Conservation (phyloP, 37 sponge, comb jelly and placozoan species). For the Aplysina aerophoba region DNA sequence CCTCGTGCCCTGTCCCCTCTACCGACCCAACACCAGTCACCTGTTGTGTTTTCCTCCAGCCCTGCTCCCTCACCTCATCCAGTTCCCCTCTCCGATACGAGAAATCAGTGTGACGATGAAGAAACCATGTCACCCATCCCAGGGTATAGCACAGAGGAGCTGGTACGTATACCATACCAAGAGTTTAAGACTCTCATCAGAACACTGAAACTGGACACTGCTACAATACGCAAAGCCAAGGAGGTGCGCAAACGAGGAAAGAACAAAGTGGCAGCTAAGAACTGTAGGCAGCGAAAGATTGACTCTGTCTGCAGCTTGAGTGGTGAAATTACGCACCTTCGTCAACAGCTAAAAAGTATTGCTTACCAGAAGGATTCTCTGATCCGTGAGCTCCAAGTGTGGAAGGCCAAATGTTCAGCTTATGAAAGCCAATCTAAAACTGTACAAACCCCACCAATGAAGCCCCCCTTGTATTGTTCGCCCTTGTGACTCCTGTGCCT, state of each 20-base stretch:
- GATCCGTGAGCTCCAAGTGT: background rate
- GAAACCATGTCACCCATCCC: background rate
- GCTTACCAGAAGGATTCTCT: background rate
- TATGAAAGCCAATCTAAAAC: slow-evolving; percentile 7
- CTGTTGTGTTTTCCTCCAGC: no score
- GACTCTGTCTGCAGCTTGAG: background rate
- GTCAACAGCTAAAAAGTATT: background rate
- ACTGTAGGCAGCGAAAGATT: slow-evolving; percentile 72
- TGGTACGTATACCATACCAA: slow-evolving; percentile 71
- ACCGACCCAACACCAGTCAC: no score
- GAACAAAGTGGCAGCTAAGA: slow-evolving; percentile 76
- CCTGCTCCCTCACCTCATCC: no score
- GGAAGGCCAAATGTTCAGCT: background rate
- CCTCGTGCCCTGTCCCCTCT: no score
- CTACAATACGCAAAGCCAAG: slow-evolving; percentile 50
- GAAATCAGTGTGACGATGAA: no score
- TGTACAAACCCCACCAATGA: no score
- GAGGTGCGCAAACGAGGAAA: slow-evolving; percentile 69
- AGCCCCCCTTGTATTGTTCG: no score
- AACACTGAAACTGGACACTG: slow-evolving; percentile 29
- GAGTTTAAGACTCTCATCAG: slow-evolving; percentile 66
- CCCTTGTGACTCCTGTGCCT: no score
- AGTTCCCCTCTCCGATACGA: no score
- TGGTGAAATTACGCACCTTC: background rate
- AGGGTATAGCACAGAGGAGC: background rate